Evolutionary conservation across 92 coral and sea anemone genomes (phyloP).

Genomic region (Porites evermanni): DNA sequence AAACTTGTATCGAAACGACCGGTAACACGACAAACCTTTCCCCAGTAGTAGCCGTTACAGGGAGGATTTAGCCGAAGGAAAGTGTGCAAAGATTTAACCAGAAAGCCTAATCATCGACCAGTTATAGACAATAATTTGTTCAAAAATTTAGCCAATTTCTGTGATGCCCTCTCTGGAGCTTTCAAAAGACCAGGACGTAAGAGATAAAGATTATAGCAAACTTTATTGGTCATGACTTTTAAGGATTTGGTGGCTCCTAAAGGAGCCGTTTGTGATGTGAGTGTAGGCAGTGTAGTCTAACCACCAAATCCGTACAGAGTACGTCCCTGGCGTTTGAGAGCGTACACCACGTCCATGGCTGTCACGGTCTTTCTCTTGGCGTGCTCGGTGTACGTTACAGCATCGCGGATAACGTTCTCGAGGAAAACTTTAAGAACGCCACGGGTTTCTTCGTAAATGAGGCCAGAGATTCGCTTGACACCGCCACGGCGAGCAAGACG

Average conservation of each 20-base stretch:
- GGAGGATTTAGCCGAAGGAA: no score
- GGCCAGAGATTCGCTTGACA: constrained; percentile 92
- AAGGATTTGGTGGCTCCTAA: constrained; percentile 75
- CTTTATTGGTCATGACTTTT: constrained; percentile 40
- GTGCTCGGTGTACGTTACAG: constrained; percentile 97
- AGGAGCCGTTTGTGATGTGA: constrained; percentile 68
- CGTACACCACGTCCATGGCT: constrained; percentile 96
- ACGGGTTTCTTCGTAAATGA: constrained; percentile 87
- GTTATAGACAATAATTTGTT: no score
- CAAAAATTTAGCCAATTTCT: no score
- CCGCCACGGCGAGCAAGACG: constrained; percentile 98
- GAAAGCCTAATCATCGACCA: no score
- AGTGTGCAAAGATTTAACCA: no score
- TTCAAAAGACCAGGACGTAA: no score
- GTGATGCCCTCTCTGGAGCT: no score
- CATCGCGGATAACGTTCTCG: constrained; percentile 96
- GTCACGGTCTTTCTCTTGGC: constrained; percentile 97
- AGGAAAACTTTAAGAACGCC: constrained; percentile 97
- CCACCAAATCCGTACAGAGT: constrained; percentile 90
- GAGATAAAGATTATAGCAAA: no score
- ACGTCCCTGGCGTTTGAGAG: constrained; percentile 92
- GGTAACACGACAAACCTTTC: no score
- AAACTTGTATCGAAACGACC: no score
- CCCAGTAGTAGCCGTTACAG: no score
- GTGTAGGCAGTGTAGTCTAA: constrained; percentile 30